Base-by-base conservation (phyloP, 2,888 invertebrate genomes). In the Acanthococcus lagerstroemiae region DNA sequence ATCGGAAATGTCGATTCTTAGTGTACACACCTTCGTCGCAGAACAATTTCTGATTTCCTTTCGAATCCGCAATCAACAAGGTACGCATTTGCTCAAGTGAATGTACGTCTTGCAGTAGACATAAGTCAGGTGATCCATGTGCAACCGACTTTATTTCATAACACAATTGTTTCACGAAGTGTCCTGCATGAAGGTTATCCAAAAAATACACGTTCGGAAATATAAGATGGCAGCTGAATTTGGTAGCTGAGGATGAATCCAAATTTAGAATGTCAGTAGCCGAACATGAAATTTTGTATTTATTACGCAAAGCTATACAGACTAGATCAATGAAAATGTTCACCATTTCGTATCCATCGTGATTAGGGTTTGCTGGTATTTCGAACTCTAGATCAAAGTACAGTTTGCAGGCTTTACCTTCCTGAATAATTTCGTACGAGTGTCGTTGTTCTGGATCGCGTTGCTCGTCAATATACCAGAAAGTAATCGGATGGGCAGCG, bases 341-440 rank as follows among this genome's bases (percentile, higher is more conserved):
- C 0, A 80, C 77, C 79, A 82, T 80, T 45, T 69, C 68, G 9
- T 72, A 63, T 0, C 81, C 82, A 73, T 80, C 70, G 25, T 71
- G 73, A 1, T 71, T 69, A 0, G 74, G 74, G 73, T 83, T 83
- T 1, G 73, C 52, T 3, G 73, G 72, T 56, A 70, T 75, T 1
- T 73, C 72, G 71, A 77, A 83, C 72, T 83, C 83, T 25, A 83
- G 74, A 72, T 83, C 83, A 73, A 83, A 80, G 71, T 83, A 83
- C 21, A 83, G 71, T 72, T 80, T 80, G 69, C 81, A 80, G 0
- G 78, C 79, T n/a, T 74, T 70, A 69, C 76, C 75, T 70, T 78
- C 77, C 17, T 76, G 74, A 67, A 80, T 79, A 4, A 80, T 77
- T 76, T 80, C 80, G 71, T 79, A 80, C 0, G 77, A 73, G 65